These are phyloP conservation scores for Auanema sp. DNA, from an alignment of 2,888 invertebrate species.

Conservation along the genomic window DNA sequence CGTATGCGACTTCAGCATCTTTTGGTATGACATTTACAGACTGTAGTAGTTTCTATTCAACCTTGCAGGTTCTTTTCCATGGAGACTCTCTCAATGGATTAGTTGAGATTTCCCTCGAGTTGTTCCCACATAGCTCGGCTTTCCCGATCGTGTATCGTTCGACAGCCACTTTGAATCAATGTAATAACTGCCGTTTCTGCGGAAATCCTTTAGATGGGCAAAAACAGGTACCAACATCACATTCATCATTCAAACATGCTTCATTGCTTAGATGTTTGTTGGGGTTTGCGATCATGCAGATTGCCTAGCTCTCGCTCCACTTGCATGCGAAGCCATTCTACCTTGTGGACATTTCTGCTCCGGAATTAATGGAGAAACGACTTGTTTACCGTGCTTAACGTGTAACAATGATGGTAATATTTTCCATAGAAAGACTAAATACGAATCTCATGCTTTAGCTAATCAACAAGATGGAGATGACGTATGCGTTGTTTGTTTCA, in stretches of 20 bases:
- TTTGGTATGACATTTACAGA: slow-evolving; percentile 68
- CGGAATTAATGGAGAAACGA: slow-evolving; percentile 32
- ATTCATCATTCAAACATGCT: background rate
- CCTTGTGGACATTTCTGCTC: slow-evolving; percentile 79
- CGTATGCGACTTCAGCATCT: slow-evolving; percentile 94
- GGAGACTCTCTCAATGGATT: slow-evolving; percentile 82
- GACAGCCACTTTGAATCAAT: slow-evolving; percentile 17
- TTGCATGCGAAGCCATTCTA: slow-evolving; percentile 77
- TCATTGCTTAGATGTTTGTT: slow-evolving; percentile 74
- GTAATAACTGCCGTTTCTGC: slow-evolving; percentile 39
- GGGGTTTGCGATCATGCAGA: slow-evolving; percentile 91
- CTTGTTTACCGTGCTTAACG: slow-evolving; percentile 37
- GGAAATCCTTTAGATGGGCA: slow-evolving; percentile 35
- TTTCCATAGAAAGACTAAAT: background rate
- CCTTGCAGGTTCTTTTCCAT: slow-evolving; percentile 76
- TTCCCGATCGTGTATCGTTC: slow-evolving; percentile 5
- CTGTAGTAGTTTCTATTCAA: slow-evolving; percentile 2
- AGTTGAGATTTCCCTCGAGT: slow-evolving; percentile 80
- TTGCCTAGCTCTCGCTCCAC: slow-evolving; percentile 82
- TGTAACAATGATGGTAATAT: slow-evolving; percentile 45
- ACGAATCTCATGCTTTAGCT: slow-evolving; percentile 12
- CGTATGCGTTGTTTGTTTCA: slow-evolving; percentile 99
- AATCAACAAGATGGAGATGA: slow-evolving; percentile 91
- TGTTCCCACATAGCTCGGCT: slow-evolving; percentile 21
- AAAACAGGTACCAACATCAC: slow-evolving; percentile 19